A percentile compares a stretch with the other conserved stretches of the same genome.
Conservation (phyloP, 2,113 vertebrate genomes). For the Laticauda laticaudata region DNA sequence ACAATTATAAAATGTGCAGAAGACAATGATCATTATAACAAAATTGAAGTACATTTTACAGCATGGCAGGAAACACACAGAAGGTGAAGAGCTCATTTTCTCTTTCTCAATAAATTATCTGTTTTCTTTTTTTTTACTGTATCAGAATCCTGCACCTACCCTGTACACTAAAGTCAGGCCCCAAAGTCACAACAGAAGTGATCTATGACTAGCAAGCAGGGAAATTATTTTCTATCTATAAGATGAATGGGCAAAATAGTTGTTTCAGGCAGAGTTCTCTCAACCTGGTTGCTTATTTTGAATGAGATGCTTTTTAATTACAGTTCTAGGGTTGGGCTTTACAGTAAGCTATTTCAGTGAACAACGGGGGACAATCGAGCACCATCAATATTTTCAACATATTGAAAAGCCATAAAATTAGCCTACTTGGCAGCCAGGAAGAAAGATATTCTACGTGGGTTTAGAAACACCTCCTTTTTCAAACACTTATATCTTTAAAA, state of each 20-base stretch:
- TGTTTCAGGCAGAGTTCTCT: background rate
- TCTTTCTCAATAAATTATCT: background rate
- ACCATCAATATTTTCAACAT: background rate
- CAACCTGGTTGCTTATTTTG: background rate
- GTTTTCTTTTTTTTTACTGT: accelerated
- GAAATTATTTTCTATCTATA: conserved; percentile 25
- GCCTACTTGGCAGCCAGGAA: background rate
- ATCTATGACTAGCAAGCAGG: conserved; percentile 18
- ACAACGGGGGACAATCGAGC: background rate
- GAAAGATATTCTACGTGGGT: background rate
- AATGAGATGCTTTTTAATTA: conserved; percentile 5
- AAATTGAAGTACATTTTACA: conserved; percentile 32
- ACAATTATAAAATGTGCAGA: conserved; percentile 8
- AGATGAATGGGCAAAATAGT: conserved; percentile 17
- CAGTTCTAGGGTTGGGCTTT: conserved; percentile 11
- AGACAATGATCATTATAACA: conserved; percentile 20
- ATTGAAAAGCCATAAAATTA: background rate
- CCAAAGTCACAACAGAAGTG: conserved; percentile 6
- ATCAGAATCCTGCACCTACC: background rate
- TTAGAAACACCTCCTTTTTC: background rate
- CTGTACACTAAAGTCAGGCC: background rate
- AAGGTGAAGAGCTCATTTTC: background rate
- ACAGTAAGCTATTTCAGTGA: background rate
- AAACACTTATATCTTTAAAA: background rate
- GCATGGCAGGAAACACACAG: accelerated